phyloP scores from a whole-genome alignment of 2,113 vertebrate species.

The Hippocampus abdominalis region DNA sequence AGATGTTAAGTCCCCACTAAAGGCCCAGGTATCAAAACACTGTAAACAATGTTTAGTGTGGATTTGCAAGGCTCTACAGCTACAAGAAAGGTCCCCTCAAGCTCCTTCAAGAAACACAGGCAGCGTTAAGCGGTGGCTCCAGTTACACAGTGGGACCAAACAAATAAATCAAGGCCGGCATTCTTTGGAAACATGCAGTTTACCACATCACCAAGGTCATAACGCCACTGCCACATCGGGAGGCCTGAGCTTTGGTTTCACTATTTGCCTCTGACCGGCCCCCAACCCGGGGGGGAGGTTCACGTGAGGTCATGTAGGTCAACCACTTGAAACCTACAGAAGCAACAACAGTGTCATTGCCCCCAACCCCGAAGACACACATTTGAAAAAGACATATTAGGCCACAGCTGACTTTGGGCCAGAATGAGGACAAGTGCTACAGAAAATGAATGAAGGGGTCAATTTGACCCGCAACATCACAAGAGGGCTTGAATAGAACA shows the following conservation, averaged over 20 bases:
- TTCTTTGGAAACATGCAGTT: conserved; percentile 48
- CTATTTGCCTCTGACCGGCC: conserved; percentile 55
- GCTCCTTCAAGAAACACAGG: conserved; percentile 37
- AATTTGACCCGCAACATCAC: conserved; percentile 12
- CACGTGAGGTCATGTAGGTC: conserved; percentile 31
- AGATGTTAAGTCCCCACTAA: too few relatives aligned
- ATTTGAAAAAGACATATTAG: neutral
- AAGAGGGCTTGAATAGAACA: neutral
- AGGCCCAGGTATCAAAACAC: neutral
- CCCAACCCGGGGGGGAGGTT: conserved; percentile 28
- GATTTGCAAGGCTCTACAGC: conserved; percentile 17
- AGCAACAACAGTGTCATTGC: conserved; percentile 30
- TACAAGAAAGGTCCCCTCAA: conserved; percentile 37
- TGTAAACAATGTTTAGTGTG: neutral
- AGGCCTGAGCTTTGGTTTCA: conserved; percentile 57
- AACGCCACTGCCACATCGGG: conserved; percentile 31
- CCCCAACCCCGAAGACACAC: conserved; percentile 25
- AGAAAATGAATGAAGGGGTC: conserved; percentile 27
- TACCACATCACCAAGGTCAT: conserved; percentile 42
- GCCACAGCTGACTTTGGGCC: neutral
- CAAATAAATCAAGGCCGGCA: conserved; percentile 53
- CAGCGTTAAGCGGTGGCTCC: conserved; percentile 34
- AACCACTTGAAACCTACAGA: conserved; percentile 29
- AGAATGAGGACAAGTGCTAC: neutral
- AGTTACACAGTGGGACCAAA: conserved; percentile 50